phyloP scores from a whole-genome alignment of 2,888 invertebrate genomes.

The Fissipunctia ypsillon region DNA sequence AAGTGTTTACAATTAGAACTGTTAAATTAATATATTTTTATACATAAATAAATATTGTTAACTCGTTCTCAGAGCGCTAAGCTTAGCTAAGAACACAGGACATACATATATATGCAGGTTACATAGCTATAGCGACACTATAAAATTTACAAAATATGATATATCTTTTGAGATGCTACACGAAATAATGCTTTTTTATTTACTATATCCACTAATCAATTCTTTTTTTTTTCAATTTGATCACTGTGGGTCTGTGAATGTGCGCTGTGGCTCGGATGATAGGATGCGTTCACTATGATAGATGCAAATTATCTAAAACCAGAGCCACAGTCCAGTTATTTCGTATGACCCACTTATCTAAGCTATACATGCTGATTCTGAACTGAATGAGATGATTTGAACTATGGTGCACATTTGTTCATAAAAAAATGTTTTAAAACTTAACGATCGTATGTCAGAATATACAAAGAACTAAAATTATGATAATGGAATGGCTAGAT shows the following conservation, averaged over 20 bases:
- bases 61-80: slow-evolving; percentile 89
- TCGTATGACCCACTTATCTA: slow-evolving; percentile 68
- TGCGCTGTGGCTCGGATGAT: slow-evolving; percentile 54
- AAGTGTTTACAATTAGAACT: slow-evolving; percentile 69
- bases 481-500: slow-evolving; percentile 72
- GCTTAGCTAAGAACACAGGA: slow-evolving; percentile 88
- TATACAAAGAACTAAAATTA: slow-evolving; percentile 52
- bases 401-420: slow-evolving; percentile 76
- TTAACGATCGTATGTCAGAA: slow-evolving; percentile 48
- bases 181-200: slow-evolving; percentile 85
- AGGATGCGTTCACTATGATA: slow-evolving; percentile 55
- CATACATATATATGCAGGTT: slow-evolving; percentile 85
- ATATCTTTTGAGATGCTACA: slow-evolving; percentile 90
- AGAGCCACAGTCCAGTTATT: slow-evolving; percentile 35
- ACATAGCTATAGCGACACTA: slow-evolving; percentile 88
- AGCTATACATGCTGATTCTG: slow-evolving; percentile 72
- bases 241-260: slow-evolving; percentile 77
- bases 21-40: slow-evolving; percentile 66
- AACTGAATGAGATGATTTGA: slow-evolving; percentile 75
- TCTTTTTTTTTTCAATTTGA: slow-evolving; percentile 83
- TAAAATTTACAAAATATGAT: slow-evolving; percentile 91
- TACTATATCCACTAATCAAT: slow-evolving; percentile 88
- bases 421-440: slow-evolving; percentile 53
- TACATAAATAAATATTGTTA: slow-evolving; percentile 76
- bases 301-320: slow-evolving; percentile 27